These are phyloP conservation scores for Mimumesa dahlbomi DNA, from an alignment of 2,888 invertebrate genomes.

Conservation along the genomic window DNA sequence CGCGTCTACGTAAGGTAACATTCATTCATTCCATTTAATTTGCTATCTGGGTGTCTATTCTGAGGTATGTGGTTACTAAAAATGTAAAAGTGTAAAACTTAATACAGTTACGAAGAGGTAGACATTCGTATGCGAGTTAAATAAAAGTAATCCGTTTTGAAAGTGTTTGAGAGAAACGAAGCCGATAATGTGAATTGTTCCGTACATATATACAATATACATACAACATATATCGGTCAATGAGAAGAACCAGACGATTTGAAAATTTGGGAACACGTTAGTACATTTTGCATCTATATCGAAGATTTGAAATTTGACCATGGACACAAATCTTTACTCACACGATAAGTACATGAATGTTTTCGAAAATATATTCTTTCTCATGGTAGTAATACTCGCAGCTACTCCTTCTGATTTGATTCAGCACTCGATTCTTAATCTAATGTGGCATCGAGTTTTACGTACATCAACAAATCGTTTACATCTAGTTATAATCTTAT, in stretches of 20 bases:
- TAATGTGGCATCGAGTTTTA: conserved; percentile 56
- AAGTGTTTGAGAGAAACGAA: conserved; percentile 27
- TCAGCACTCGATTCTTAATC: conserved; percentile 62
- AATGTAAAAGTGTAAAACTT: conserved; percentile 79
- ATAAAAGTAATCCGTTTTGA: conserved; percentile 58
- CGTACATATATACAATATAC: too few species aligned
- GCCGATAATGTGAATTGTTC: conserved; percentile 37
- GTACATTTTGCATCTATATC: conserved; percentile 47
- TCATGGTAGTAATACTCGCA: conserved; percentile 57
- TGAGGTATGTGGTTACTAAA: conserved; percentile 80
- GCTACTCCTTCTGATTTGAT: conserved; percentile 59
- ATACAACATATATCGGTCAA: too few species aligned
- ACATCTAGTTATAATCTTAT: conserved; percentile 61
- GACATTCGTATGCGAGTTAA: conserved; percentile 73
- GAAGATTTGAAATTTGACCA: conserved; percentile 46
- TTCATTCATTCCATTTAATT: conserved; percentile 57
- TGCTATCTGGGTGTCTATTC: conserved; percentile 69
- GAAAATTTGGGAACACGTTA: conserved; percentile 73
- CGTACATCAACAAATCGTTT: conserved; percentile 53
- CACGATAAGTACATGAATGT: conserved; percentile 62
- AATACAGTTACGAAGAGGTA: conserved; percentile 78
- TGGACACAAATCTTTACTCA: conserved; percentile 65
- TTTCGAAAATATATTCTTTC: conserved; percentile 47
- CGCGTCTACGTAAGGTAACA: conserved; percentile 50
- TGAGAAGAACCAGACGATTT: conserved; percentile 69